Percentiles rank a stretch among this genome's conserved stretches.
Conservation (phyloP, 2,888 invertebrate species). For the Rhorus exstirpatorius region DNA sequence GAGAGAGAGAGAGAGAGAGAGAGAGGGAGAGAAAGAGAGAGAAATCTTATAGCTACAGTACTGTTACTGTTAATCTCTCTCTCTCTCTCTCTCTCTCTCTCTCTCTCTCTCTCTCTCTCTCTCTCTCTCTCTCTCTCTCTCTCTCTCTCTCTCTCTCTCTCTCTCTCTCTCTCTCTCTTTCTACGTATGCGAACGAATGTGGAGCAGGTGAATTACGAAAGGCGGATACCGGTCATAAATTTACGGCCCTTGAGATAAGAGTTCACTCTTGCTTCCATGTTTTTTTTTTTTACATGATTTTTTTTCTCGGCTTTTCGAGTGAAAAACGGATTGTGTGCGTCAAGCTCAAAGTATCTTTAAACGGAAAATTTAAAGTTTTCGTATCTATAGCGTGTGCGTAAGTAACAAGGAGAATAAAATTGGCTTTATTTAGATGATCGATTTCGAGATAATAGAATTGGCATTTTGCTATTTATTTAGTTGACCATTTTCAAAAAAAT, state of each 20-base stretch:
- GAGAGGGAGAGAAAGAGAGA: slow-evolving; percentile 6
- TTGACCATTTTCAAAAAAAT: background rate
- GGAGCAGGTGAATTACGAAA: slow-evolving; percentile 71
- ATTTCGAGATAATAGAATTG: background rate
- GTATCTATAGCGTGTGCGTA: background rate
- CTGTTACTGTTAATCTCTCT: slow-evolving; percentile 51
- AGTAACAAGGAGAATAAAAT: background rate
- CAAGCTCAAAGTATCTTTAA: background rate
- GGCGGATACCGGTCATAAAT: slow-evolving; percentile 69
- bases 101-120: no score
- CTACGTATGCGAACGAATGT: slow-evolving; percentile 60
- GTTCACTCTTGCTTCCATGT: slow-evolving; percentile 47
- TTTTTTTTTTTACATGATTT: slow-evolving; percentile 31
- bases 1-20: slow-evolving; percentile 14
- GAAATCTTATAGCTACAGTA: slow-evolving; percentile 49
- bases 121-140: no score
- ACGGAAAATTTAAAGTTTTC: background rate
- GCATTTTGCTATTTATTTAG: no score
- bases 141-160: background rate
- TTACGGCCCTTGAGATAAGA: slow-evolving; percentile 67
- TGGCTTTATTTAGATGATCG: background rate
- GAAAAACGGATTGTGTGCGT: background rate
- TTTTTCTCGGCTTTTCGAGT: slow-evolving; percentile 17
- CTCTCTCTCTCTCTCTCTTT: slow-evolving; percentile 24
- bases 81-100: background rate